phyloP scores from a whole-genome alignment of 2,797 vertebrate species.

The Nasua narica region DNA sequence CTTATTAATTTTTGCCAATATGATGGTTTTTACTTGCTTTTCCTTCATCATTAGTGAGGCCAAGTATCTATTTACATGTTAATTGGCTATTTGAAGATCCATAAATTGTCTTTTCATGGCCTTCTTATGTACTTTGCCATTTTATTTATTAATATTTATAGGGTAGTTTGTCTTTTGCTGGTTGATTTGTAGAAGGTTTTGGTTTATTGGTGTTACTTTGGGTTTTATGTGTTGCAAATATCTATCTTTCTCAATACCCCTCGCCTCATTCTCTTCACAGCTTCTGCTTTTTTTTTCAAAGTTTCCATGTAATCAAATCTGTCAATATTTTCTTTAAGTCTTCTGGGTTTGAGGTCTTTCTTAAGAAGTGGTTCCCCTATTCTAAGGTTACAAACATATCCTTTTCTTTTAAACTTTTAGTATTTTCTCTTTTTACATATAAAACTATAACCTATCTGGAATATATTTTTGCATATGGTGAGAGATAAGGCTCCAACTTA shows the following conservation, averaged over 20 bases:
- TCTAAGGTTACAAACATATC: background rate
- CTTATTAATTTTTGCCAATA: slow-evolving; percentile 29
- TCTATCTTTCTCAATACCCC: background rate
- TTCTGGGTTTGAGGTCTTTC: background rate
- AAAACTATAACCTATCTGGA: background rate
- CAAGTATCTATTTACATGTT: slow-evolving; percentile 1
- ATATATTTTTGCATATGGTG: background rate
- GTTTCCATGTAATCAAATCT: background rate
- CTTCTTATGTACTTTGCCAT: background rate
- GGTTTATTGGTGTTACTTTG: background rate
- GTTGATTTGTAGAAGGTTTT: background rate
- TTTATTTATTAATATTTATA: slow-evolving; percentile 19
- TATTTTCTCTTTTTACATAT: background rate
- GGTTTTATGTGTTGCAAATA: background rate
- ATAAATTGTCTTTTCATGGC: background rate
- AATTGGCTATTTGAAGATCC: slow-evolving; percentile 27
- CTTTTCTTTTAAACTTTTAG: slow-evolving; percentile 15
- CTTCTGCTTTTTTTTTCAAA: background rate
- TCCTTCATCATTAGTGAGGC: slow-evolving; percentile 14
- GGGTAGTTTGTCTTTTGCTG: background rate
- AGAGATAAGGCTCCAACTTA: background rate
- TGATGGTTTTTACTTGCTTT: slow-evolving; percentile 6
- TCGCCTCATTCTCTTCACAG: background rate
- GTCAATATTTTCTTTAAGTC: background rate
- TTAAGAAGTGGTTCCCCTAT: background rate